Evolutionary conservation across 2,888 invertebrate genomes (phyloP), one percentile per base, ranked within the genome.

Genomic region (Salticus scenicus): DNA sequence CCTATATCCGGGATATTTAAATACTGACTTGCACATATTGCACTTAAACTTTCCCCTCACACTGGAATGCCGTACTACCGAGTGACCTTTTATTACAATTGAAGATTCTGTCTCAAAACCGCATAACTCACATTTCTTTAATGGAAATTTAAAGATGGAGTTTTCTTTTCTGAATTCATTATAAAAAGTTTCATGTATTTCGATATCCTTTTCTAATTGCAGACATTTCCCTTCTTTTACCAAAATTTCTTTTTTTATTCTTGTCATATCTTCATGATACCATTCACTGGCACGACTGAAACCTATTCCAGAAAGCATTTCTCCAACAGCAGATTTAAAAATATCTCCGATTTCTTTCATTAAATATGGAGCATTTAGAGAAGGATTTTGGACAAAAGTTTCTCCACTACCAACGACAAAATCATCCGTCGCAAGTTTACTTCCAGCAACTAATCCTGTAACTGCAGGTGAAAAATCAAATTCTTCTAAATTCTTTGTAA

Each of bases 291-390:
- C 97, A 88, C 97, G 93, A 90, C 96, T 96, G 82, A 96, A 93
- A 30, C 98, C 98, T 89, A 98, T 96, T 90, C 96, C 96, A 92
- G 96, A 95, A 90, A 98, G 95, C 91, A 97, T 96, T 91, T 96
- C 96, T 5, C 98, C 97, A 75, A 97, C 92, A 0, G 97, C 95
- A 91, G 95, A 94, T 88, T 96, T 96, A 91, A 97, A 97, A 90
- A 96, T 97, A 12, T 84, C 84, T 71, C 73, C 87, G 8, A 87
- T 78, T 81, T 88, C 88, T 67, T 88, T 89, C 42, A 89, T 69
- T 64, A 89, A 85, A 70, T 88, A 84, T 5, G 88, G 89, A 66
- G 88, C 88, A 31, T 85, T 85, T 81, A 89, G 76, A 33, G 88
- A 89, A 33, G 89, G 88, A 72, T 84, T 85, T 42, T 89, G 88